Base-by-base conservation (phyloP, 2,113 vertebrate genomes). In the Sarotherodon lohbergeri region DNA sequence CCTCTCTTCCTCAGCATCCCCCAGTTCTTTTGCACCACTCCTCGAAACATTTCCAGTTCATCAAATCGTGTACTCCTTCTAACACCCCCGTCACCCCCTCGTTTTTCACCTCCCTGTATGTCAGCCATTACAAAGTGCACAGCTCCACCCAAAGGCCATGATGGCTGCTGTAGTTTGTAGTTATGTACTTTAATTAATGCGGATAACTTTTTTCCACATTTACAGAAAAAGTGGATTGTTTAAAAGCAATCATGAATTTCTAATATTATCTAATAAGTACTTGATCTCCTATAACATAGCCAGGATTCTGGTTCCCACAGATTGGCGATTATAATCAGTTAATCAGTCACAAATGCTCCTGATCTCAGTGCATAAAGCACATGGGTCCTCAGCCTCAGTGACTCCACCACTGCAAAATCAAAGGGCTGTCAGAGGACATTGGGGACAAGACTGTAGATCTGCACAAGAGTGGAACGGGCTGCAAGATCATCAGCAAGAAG, bases 11-110 rank as follows among this genome's bases (percentile, higher is more conserved):
- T 82, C 85, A 63, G 54, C 82, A 57, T 57, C 36, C 24, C 41
- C 50, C 12, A 52, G 48, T 85, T 80, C 81, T 46, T 73, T 55
- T 87, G 34, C 80, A 68, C 29, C 1, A 55, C 86, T 91, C 85
- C 48, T 86, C 83, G 55, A 76, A 32, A 83, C 81, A 80, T 71
- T 85, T 32, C 29, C 43, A 90, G 59, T 86, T 91, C 80, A 88
- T 88, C 76, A 57, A 85, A 83, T 87, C 27, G 46, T 27, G 41
- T 34, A 32, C 78, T 43, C 46, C 76, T 80, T 76, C 85, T 57
- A 52, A 59, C 68, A 24, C 56, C 76, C 19, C 16, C 8, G 55
- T 88, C 66, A 68, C 76, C 34, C 41, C 80, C 82, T 54, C 4
- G 4, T 24, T 89, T 55, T 83, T 48, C 16, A 24, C 80, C 43